Conservation (phyloP, 2,888 invertebrate genomes). For the Drosophila cognata region DNA sequence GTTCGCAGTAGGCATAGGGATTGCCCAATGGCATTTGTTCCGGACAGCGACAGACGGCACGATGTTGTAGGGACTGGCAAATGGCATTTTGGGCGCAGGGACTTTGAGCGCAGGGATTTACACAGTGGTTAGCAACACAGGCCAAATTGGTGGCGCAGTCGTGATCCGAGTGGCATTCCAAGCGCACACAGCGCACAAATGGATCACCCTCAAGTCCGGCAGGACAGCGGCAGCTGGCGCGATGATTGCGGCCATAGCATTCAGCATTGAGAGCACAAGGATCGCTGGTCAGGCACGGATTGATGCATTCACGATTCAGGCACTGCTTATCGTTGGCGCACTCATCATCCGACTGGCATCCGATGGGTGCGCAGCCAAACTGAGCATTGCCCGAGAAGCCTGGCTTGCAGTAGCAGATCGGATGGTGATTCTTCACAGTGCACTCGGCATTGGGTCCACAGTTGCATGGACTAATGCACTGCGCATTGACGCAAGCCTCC, state of each 20-base stretch:
- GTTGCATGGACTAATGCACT: constrained; percentile 93
- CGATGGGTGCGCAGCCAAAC: constrained; percentile 91
- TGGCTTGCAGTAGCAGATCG: constrained; percentile 92
- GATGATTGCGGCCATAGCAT: constrained; percentile 92
- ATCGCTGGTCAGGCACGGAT: constrained; percentile 91
- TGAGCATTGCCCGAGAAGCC: constrained; percentile 95
- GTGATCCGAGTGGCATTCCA: constrained; percentile 91
- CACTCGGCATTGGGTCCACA: constrained; percentile 94
- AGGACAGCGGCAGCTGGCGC: constrained; percentile 92
- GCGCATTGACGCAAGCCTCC: constrained; percentile 92
- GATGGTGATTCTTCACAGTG: constrained; percentile 92
- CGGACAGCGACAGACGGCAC: constrained; percentile 93
- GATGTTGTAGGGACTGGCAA: constrained; percentile 92
- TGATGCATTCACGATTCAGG: constrained; percentile 92
- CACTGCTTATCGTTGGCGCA: constrained; percentile 93
- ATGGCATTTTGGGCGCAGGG: constrained; percentile 94
- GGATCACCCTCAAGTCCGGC: constrained; percentile 92
- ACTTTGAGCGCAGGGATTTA: constrained; percentile 91
- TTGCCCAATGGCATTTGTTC: constrained; percentile 91
- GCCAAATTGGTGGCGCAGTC: constrained; percentile 92
- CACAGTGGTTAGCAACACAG: constrained; percentile 90
- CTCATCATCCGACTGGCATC: constrained; percentile 93
- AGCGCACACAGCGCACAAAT: constrained; percentile 90
- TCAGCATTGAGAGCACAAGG: constrained; percentile 94
- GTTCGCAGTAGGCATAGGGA: constrained; percentile 91